phyloP scores from a whole-genome alignment of 2,113 vertebrate species.

The Dromiciops gliroides region DNA sequence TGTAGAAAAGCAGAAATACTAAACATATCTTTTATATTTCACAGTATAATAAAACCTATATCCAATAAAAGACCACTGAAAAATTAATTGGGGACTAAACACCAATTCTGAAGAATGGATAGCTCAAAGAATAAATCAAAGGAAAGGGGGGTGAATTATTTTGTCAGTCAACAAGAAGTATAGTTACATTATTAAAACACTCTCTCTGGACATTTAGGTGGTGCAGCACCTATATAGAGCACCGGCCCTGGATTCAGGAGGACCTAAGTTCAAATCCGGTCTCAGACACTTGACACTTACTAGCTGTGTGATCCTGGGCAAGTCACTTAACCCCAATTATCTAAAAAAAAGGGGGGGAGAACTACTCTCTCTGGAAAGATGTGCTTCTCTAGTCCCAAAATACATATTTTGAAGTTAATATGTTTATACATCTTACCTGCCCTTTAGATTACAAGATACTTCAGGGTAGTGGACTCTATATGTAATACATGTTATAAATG shows the following conservation, averaged over 20 bases:
- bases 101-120: background rate
- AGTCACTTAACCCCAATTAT: too few relatives aligned
- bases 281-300: too few relatives aligned
- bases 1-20: background rate
- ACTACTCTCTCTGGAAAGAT: background rate
- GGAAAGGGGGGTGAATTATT: background rate
- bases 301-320: too few relatives aligned
- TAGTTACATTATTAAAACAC: background rate
- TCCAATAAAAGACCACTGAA: background rate
- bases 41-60: background rate
- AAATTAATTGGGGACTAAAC: background rate
- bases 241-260: too few relatives aligned
- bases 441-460: background rate
- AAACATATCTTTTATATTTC: background rate
- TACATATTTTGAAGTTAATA: background rate
- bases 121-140: background rate
- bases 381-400: background rate
- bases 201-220: background rate
- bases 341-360: too few relatives aligned
- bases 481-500: background rate
- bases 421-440: background rate
- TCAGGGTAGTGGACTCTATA: background rate
- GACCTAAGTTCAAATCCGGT: too few relatives aligned
- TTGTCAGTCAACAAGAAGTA: background rate
- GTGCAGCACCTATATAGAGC: too few relatives aligned